Conservation (phyloP, 2,113 vertebrate species). For the Fregata magnificens region DNA sequence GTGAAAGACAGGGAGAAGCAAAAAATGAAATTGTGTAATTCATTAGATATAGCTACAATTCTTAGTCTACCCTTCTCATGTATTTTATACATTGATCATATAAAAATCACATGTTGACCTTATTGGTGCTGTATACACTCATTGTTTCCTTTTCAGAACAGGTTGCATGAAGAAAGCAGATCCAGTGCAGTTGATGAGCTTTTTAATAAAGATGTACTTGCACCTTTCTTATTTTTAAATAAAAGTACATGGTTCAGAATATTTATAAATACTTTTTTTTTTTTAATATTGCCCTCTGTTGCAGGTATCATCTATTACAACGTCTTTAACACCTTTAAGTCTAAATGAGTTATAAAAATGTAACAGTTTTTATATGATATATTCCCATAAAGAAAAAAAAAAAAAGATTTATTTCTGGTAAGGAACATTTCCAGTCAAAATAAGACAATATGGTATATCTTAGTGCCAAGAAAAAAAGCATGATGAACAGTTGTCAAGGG, state of each 20-base stretch:
- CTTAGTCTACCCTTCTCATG: neutral
- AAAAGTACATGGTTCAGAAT: neutral
- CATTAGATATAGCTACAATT: neutral
- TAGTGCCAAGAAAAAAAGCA: neutral
- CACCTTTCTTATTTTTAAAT: neutral
- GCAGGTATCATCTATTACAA: neutral
- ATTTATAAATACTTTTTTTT: neutral
- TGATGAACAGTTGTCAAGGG: neutral
- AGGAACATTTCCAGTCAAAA: neutral
- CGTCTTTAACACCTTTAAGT: neutral
- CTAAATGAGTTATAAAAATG: neutral
- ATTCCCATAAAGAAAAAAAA: neutral
- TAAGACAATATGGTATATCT: neutral
- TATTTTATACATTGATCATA: neutral
- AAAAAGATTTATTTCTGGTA: neutral
- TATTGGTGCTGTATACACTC: neutral
- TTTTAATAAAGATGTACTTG: neutral
- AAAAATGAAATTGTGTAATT: neutral
- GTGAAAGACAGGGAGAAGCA: neutral
- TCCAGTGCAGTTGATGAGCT: neutral
- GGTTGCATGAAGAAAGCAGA: neutral
- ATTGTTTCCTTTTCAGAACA: neutral
- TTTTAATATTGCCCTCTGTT: neutral
- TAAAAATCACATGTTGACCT: neutral
- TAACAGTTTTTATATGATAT: neutral